Evolutionary conservation across 2,113 vertebrate genomes (phyloP), one percentile per base, ranked within the genome.

Genomic region (Anser cygnoides): DNA sequence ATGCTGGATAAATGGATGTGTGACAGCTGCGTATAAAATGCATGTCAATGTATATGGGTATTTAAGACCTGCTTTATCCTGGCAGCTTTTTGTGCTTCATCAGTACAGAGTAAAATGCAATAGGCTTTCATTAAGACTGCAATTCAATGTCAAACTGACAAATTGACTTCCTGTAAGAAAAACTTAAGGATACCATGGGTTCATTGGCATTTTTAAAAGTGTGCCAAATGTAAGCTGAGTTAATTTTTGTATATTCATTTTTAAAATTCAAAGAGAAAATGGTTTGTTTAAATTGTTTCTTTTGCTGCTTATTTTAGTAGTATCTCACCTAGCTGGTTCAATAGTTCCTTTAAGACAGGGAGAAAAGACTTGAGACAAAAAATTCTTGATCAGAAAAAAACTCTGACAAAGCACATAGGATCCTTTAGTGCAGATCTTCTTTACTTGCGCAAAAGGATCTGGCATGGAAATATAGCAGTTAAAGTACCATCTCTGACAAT

Each of bases 11-110:
- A 90, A 92, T 18, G 6, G 12, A 23, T 50, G 5, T n/a, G 63
- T 62, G 54, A 7, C 73, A 73, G 31, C 41, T 77, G 55, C 31
- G 44, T 5, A 9, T 62, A 54, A 84, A 90, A 71, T 28, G 19
- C 14, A 1, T 1, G 5, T 58, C 16, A 28, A 4, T 11, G 9
- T 57, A 37, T 11, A 4, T 7, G 11, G 6, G 8, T 82, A 41
- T 78, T 79, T 78, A 75, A 61, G 57, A 43, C n/a, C 10, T 70
- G 5, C 14, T 62, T 73, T 77, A 62, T 74, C 46, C 44, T 66
- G 54, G 26, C 29, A 54, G 15, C 12, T 80, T 90, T 82, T 79
- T 52, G 0, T 41, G 18, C 65, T 87, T 86, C 17, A 46, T 83
- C 9, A 8, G 4, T 41, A 22, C 25, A 59, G 43, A 65, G 62